phyloP scores from a whole-genome alignment of 2,888 invertebrate species.

The Microctonus aethiopoides region DNA sequence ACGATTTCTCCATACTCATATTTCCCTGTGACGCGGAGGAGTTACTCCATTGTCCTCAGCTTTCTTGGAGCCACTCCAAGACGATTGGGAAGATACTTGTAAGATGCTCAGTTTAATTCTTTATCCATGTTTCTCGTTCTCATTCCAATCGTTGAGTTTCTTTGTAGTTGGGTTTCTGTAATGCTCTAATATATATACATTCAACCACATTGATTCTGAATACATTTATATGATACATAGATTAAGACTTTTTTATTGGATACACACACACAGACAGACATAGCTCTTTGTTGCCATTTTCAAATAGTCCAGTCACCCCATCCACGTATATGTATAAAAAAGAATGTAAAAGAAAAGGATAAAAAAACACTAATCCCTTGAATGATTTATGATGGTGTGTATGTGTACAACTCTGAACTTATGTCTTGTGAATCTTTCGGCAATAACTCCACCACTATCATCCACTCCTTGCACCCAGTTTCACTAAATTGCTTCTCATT shows the following conservation, averaged over 20 bases:
- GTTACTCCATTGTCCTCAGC: slow-evolving; percentile 65
- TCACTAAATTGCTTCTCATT: slow-evolving; percentile 60
- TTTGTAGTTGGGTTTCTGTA: too few relatives aligned
- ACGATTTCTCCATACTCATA: slow-evolving; percentile 59
- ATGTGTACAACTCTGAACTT: background rate
- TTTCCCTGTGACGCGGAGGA: slow-evolving; percentile 66
- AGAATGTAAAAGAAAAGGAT: background rate
- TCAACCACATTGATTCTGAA: too few relatives aligned
- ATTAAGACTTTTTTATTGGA: too few relatives aligned
- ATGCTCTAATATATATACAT: too few relatives aligned
- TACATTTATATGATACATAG: too few relatives aligned
- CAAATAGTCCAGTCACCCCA: too few relatives aligned
- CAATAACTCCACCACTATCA: slow-evolving; percentile 61
- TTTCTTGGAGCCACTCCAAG: slow-evolving; percentile 60
- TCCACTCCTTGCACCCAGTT: slow-evolving; percentile 63
- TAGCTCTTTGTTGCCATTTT: too few relatives aligned
- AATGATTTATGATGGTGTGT: background rate
- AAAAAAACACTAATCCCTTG: background rate
- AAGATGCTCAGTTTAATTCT: background rate
- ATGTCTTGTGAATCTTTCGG: slow-evolving; percentile 44
- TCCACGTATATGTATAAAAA: background rate
- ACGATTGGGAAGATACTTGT: slow-evolving; percentile 35
- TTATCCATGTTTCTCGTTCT: background rate
- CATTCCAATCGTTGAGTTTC: background rate
- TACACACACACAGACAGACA: too few relatives aligned